Percentiles rank a stretch among this genome's conserved stretches.
These are phyloP conservation scores for Eidolon helvum DNA, from an alignment of 2,113 vertebrate species.

Conservation along the genomic window DNA sequence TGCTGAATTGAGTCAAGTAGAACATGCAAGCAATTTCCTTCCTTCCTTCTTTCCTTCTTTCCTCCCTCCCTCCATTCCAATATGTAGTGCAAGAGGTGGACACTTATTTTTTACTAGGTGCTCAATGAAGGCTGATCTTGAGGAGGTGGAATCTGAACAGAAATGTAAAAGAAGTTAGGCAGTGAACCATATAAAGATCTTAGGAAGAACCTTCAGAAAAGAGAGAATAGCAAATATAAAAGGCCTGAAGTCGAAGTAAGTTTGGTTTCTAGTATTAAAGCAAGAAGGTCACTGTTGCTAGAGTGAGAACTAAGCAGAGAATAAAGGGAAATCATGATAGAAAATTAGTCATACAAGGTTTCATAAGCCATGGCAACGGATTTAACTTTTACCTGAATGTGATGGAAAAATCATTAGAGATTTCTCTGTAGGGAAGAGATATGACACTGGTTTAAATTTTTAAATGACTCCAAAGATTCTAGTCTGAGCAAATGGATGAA, in stretches of 20 bases:
- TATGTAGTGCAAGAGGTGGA: background rate
- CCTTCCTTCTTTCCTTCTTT: background rate
- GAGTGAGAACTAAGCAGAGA: background rate
- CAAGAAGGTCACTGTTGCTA: background rate
- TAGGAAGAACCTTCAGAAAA: background rate
- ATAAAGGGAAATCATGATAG: background rate
- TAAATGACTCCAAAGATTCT: background rate
- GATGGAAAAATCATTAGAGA: background rate
- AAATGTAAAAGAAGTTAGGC: background rate
- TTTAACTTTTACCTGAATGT: constrained; percentile 2
- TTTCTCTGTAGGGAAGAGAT: background rate
- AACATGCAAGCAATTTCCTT: background rate
- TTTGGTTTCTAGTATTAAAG: background rate
- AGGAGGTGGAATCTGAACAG: background rate
- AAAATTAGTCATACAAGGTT: background rate
- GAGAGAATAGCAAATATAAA: constrained; percentile 6
- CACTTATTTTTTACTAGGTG: background rate
- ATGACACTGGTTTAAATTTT: background rate
- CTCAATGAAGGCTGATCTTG: background rate
- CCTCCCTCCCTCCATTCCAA: too few relatives aligned
- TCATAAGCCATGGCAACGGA: background rate
- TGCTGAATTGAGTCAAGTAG: background rate
- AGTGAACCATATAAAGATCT: background rate
- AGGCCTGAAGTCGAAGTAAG: background rate
- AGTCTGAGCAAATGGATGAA: background rate